A percentile compares a stretch with the other conserved stretches of the same genome.
Evolutionary conservation across 2,797 vertebrate species (phyloP).

Genomic region (Hippoglossus hippoglossus): DNA sequence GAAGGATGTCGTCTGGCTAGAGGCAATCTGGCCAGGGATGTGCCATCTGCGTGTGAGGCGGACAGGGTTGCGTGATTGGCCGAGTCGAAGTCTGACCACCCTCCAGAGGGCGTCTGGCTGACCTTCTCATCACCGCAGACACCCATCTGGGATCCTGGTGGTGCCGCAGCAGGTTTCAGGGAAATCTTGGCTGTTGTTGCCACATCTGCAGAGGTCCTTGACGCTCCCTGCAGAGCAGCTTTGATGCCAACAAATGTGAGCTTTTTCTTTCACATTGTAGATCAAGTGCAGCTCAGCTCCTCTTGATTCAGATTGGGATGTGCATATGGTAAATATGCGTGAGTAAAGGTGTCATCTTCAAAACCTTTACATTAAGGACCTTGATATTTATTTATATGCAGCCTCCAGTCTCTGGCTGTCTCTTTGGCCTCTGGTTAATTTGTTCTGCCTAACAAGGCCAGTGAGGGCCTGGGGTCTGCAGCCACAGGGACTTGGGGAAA

Average conservation of each 20-base stretch:
- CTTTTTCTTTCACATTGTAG: conserved; percentile 28
- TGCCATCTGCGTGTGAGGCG: conserved; percentile 67
- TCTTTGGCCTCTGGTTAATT: conserved; percentile 60
- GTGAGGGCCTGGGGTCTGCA: conserved; percentile 65
- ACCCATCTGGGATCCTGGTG: conserved; percentile 48
- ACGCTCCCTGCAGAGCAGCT: conserved; percentile 35
- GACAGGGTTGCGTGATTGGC: conserved; percentile 61
- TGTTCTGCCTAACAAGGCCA: conserved; percentile 72
- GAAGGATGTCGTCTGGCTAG: conserved; percentile 55
- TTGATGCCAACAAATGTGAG: conserved; percentile 33
- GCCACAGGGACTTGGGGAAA: conserved; percentile 66
- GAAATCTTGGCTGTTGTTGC: conserved; percentile 48
- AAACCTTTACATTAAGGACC: conserved; percentile 40
- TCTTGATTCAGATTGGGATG: conserved; percentile 14
- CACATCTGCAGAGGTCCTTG: conserved; percentile 60
- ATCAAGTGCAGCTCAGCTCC: conserved; percentile 27
- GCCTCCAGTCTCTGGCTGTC: conserved; percentile 46
- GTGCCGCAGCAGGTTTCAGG: conserved; percentile 49
- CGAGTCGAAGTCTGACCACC: conserved; percentile 62
- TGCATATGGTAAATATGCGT: conserved; percentile 24
- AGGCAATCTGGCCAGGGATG: conserved; percentile 65
- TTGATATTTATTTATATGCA: conserved; percentile 52
- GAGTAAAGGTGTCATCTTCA: conserved; percentile 26
- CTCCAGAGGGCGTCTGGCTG: conserved; percentile 71
- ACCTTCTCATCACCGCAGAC: conserved; percentile 74